phyloP scores from a whole-genome alignment of 2,113 vertebrate species.

The Columbina picui region DNA sequence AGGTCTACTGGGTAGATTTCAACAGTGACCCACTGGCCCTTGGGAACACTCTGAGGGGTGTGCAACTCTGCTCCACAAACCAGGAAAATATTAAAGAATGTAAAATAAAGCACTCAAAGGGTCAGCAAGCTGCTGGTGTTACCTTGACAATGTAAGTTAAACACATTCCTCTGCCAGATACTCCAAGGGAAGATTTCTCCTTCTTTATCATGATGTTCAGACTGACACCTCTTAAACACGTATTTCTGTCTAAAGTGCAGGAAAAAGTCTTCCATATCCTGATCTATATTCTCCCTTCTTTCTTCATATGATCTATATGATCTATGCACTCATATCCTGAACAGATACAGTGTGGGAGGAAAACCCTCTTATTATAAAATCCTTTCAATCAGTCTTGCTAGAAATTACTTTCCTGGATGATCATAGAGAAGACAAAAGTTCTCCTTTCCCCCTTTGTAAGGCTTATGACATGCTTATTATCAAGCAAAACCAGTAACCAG shows the following conservation, averaged over 20 bases:
- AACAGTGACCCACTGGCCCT: background rate
- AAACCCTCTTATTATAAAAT: background rate
- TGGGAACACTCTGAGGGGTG: background rate
- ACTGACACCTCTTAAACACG: background rate
- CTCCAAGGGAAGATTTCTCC: background rate
- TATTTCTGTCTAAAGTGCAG: background rate
- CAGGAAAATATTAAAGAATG: background rate
- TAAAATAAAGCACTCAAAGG: background rate
- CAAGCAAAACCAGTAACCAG: rapidly evolving
- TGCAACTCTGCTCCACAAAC: background rate
- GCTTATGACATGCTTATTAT: background rate
- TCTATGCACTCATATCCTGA: background rate
- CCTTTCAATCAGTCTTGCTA: background rate
- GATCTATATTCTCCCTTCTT: background rate
- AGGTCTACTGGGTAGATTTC: background rate
- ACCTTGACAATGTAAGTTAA: background rate
- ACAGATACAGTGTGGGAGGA: background rate
- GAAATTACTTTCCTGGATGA: background rate
- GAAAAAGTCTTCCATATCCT: background rate
- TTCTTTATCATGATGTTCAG: background rate
- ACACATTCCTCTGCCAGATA: background rate
- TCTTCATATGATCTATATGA: background rate
- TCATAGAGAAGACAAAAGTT: background rate
- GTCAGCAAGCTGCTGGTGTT: background rate
- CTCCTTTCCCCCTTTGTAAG: background rate